Conservation (phyloP, 30 jellyfish, hydroid and myxozoan species). For the Morbakka virulenta region DNA sequence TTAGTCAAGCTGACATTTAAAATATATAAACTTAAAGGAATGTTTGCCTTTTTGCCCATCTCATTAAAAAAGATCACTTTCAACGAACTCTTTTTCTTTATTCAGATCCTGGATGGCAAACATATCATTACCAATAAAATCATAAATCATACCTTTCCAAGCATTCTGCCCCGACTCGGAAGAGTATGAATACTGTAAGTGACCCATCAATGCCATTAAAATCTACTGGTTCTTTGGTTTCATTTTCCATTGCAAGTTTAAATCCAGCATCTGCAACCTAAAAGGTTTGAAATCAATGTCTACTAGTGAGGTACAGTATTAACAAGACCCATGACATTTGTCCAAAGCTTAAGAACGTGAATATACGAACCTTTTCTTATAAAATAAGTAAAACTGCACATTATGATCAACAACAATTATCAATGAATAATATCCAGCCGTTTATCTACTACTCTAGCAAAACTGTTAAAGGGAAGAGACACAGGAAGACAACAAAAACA, state of each 20-base stretch:
- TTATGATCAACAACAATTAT: not conserved
- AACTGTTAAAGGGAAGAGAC: too few relatives aligned
- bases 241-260: not conserved
- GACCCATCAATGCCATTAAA: slow-evolving; percentile 63
- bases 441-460: too few relatives aligned
- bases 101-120: too few relatives aligned
- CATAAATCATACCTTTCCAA: slow-evolving; percentile 80
- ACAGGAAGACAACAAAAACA: too few relatives aligned
- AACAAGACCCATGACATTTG: not conserved
- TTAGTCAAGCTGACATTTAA: too few relatives aligned
- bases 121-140: too few relatives aligned
- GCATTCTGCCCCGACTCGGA: slow-evolving; percentile 84
- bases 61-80: too few relatives aligned
- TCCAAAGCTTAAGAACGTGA: not conserved
- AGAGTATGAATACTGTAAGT: slow-evolving; percentile 50
- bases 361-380: not conserved
- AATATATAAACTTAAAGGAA: too few relatives aligned
- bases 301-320: not conserved
- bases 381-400: not conserved
- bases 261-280: slow-evolving; percentile 78
- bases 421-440: too few relatives aligned
- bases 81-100: too few relatives aligned
- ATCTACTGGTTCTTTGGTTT: too few relatives aligned
- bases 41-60: too few relatives aligned
- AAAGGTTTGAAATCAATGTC: not conserved